These are phyloP conservation scores for Mormyrops boulengeri DNA, from an alignment of 2,797 vertebrate genomes.

Conservation along the genomic window DNA sequence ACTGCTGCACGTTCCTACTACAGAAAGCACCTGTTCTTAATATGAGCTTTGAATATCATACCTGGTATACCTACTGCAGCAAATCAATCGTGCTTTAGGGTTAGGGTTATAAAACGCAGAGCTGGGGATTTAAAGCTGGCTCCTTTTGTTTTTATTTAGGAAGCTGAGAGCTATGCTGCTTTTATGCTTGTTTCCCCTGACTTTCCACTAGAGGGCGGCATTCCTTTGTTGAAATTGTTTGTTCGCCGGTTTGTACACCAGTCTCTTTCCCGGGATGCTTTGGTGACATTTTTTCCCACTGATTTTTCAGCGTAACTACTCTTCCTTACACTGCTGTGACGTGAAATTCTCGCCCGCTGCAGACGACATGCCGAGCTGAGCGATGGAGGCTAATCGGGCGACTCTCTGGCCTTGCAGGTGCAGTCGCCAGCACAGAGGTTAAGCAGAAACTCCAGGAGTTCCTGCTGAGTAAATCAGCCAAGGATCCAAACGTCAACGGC, in stretches of 20 bases:
- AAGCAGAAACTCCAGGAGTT: conserved; percentile 99
- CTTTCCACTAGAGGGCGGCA: conserved; percentile 65
- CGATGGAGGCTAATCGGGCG: conserved; percentile 54
- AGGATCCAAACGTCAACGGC: conserved; percentile 78
- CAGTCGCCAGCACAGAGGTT: conserved; percentile 93
- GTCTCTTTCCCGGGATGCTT: neutral
- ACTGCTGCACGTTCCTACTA: neutral
- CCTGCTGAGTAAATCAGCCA: conserved; percentile 94
- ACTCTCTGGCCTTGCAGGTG: conserved; percentile 73
- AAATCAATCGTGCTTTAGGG: neutral
- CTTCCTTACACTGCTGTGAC: neutral
- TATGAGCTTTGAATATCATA: neutral
- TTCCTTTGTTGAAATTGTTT: conserved; percentile 48
- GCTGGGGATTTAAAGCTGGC: neutral
- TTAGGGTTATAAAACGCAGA: neutral
- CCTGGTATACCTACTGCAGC: neutral
- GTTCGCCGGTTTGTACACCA: neutral
- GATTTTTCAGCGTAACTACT: neutral
- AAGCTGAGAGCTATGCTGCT: neutral
- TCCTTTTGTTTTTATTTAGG: neutral
- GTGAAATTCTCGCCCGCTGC: neutral
- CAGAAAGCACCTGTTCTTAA: neutral
- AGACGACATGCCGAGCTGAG: neutral
- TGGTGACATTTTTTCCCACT: neutral
- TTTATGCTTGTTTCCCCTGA: conserved; percentile 16